Percentiles rank a stretch among this genome's conserved stretches.
These are phyloP conservation scores for Pediacus dermestoides DNA, from an alignment of 2,888 invertebrate genomes.

Conservation along the genomic window DNA sequence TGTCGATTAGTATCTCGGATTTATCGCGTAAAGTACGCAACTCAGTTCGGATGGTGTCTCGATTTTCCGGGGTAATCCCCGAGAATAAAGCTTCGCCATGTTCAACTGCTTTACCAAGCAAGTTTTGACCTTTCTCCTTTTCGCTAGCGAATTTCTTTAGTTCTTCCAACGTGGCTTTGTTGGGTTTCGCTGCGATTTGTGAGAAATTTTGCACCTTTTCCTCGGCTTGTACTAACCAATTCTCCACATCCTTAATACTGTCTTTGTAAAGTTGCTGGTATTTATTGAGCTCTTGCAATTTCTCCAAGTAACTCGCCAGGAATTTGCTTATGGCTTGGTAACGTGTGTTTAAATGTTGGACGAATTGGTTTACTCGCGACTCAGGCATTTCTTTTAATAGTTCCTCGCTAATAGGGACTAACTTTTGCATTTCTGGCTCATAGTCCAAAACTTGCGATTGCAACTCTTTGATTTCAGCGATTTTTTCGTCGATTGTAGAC, in stretches of 20 bases:
- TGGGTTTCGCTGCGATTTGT: slow-evolving; percentile 73
- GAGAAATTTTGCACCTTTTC: slow-evolving; percentile 70
- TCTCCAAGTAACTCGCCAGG: slow-evolving; percentile 65
- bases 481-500: slow-evolving; percentile 65
- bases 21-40: slow-evolving; percentile 74
- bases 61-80: slow-evolving; percentile 80
- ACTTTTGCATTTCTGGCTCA: slow-evolving; percentile 62
- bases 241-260: slow-evolving; percentile 65
- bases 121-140: slow-evolving; percentile 74
- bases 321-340: slow-evolving; percentile 74
- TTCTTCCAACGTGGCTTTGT: slow-evolving; percentile 71
- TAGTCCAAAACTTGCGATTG: slow-evolving; percentile 63
- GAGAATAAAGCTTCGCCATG: slow-evolving; percentile 81
- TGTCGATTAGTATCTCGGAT: slow-evolving; percentile 81
- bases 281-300: slow-evolving; percentile 66
- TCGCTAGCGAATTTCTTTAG: slow-evolving; percentile 69
- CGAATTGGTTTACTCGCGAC: slow-evolving; percentile 76
- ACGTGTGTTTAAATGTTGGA: slow-evolving; percentile 71
- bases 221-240: slow-evolving; percentile 76
- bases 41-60: slow-evolving; percentile 80
- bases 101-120: slow-evolving; percentile 77
- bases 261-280: slow-evolving; percentile 67
- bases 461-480: slow-evolving; percentile 61
- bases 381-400: slow-evolving; percentile 77
- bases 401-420: slow-evolving; percentile 66